These are phyloP conservation scores for Acanthurus leucopareius DNA, from an alignment of 2,797 vertebrate species.

Conservation along the genomic window DNA sequence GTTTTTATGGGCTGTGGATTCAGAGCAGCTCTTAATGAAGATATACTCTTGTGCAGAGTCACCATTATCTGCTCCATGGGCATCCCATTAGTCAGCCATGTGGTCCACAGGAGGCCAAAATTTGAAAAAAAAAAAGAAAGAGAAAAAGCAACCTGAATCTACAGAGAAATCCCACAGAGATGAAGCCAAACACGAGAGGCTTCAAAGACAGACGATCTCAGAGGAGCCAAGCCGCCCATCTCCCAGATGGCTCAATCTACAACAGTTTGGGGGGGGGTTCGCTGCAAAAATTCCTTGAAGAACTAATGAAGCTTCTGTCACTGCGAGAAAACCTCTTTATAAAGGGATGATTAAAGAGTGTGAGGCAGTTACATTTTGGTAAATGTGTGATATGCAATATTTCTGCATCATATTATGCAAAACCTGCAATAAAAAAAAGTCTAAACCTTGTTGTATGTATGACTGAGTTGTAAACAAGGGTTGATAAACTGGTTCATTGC, in stretches of 20 bases:
- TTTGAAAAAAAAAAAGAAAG: conserved; percentile 9
- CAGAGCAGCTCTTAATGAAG: conserved; percentile 19
- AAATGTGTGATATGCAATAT: neutral
- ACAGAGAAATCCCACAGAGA: conserved; percentile 63
- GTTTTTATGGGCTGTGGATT: neutral
- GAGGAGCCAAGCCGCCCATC: conserved; percentile 73
- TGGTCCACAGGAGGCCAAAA: conserved; percentile 38
- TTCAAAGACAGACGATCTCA: conserved; percentile 64
- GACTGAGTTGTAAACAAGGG: too few species aligned
- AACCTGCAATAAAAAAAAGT: too few species aligned
- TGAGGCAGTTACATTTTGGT: neutral
- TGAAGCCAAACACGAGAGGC: conserved; percentile 58
- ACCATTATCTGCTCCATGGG: conserved; percentile 36
- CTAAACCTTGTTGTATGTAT: too few species aligned
- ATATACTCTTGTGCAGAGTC: conserved; percentile 49
- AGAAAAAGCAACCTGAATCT: conserved; percentile 54
- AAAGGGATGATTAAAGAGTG: conserved; percentile 12
- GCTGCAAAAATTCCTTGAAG: conserved; percentile 45
- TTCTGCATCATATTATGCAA: too few species aligned
- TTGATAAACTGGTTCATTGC: too few species aligned
- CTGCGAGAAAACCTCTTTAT: conserved; percentile 36
- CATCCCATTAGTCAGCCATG: conserved; percentile 57
- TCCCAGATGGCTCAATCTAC: conserved; percentile 76
- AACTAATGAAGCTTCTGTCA: conserved; percentile 58
- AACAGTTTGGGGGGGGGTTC: conserved; percentile 37